Percentiles rank a stretch among this genome's conserved stretches.
Conservation (phyloP, 2,888 invertebrate genomes). For the Nemotelus nigrinus region DNA sequence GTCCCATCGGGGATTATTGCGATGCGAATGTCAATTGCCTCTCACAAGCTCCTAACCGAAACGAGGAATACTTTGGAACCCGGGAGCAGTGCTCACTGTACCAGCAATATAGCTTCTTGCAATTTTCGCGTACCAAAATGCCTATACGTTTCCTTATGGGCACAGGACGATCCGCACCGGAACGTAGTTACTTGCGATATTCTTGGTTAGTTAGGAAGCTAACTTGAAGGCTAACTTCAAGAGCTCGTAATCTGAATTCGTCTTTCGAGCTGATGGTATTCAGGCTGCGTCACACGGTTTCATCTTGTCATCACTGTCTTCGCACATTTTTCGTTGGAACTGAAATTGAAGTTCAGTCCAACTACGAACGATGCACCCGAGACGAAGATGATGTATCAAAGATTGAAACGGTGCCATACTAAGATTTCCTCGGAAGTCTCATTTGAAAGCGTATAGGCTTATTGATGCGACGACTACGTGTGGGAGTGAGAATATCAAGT, state of each 20-base stretch:
- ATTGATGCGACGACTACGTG: background rate
- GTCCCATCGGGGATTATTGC: constrained; percentile 13
- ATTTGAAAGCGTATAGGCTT: constrained; percentile 23
- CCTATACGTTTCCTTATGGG: constrained; percentile 6
- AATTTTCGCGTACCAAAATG: background rate
- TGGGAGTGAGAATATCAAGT: constrained; percentile 38
- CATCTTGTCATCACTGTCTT: constrained; percentile 28
- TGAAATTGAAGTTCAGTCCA: background rate
- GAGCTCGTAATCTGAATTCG: constrained; percentile 22
- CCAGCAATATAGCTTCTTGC: background rate
- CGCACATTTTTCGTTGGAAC: constrained; percentile 22
- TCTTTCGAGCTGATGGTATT: constrained; percentile 9
- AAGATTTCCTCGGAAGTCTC: constrained; percentile 39
- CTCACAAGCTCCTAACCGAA: too few relatives aligned
- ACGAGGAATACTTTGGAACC: too few relatives aligned
- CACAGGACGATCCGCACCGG: too few relatives aligned
- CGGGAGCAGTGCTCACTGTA: too few relatives aligned
- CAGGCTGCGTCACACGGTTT: constrained; percentile 25
- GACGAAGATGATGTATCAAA: constrained; percentile 30
- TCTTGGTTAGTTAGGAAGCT: constrained; percentile 29
- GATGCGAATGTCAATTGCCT: too few relatives aligned
- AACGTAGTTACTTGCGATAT: background rate
- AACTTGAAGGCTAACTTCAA: background rate
- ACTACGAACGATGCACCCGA: background rate
- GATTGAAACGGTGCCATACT: constrained; percentile 43